phyloP scores from a whole-genome alignment of 2,888 invertebrate genomes.

The Agrotis puta region DNA sequence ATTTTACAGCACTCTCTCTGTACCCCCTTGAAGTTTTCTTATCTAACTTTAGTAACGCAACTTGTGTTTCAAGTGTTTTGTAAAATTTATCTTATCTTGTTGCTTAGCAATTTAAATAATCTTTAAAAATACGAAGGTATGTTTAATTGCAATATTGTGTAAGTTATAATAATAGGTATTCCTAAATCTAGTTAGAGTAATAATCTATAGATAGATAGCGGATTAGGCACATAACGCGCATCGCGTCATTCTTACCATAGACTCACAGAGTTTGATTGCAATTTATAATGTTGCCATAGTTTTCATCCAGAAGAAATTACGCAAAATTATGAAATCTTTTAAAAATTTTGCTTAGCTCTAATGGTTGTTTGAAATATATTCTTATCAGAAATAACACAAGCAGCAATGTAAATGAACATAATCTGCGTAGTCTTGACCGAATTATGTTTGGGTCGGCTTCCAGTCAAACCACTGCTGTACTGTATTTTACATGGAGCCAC shows the following conservation, averaged over 20 bases:
- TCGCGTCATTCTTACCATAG: slow-evolving; percentile 44
- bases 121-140: not conserved
- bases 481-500: no score
- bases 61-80: slow-evolving; percentile 1
- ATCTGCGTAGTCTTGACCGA: no score
- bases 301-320: not conserved
- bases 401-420: no score
- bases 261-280: slow-evolving; percentile 40
- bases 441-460: no score
- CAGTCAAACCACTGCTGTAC: no score
- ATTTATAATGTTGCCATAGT: slow-evolving; percentile 46
- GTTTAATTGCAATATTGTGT: not conserved
- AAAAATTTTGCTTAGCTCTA: no score
- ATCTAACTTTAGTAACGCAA: slow-evolving; percentile 7
- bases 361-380: no score
- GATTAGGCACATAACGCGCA: not conserved
- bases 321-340: slow-evolving; percentile 14
- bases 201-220: slow-evolving; percentile 16
- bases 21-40: slow-evolving; percentile 45
- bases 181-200: no score
- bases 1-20: slow-evolving; percentile 13
- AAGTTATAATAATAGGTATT: not conserved
- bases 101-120: slow-evolving; percentile 15
- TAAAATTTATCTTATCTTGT: slow-evolving; percentile 5
- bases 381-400: no score